phyloP scores from a whole-genome alignment of 2,888 invertebrate genomes.

The Nephrotoma flavescens region DNA sequence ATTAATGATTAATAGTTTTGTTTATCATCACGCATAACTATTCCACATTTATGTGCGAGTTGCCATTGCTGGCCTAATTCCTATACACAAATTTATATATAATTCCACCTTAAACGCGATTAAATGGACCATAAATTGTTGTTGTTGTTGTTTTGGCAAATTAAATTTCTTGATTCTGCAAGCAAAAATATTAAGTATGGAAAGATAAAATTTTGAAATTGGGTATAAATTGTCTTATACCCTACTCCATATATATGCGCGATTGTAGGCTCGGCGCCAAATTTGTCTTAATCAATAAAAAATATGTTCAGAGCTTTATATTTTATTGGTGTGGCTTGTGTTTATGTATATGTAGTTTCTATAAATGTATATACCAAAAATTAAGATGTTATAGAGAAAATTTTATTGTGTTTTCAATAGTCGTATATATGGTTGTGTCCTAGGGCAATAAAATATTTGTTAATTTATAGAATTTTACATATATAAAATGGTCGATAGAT shows the following conservation, averaged over 20 bases:
- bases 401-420: not conserved
- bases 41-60: no score
- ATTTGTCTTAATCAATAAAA: not conserved
- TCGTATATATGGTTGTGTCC: not conserved
- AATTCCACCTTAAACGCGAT: not conserved
- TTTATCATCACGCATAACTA: no score
- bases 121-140: not conserved
- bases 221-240: not conserved
- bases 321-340: not conserved
- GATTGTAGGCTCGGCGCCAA: not conserved
- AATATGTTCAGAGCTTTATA: not conserved
- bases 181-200: not conserved
- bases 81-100: no score
- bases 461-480: not conserved
- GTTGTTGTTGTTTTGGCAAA: not conserved
- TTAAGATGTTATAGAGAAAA: not conserved
- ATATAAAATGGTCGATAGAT: not conserved
- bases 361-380: not conserved
- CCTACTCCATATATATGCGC: not conserved
- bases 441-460: not conserved
- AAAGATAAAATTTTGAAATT: not conserved
- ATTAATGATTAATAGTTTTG: no score
- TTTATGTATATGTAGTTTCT: not conserved
- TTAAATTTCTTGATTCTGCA: not conserved
- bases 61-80: no score